Percentiles rank a stretch among this genome's conserved stretches.
Evolutionary conservation across 2,797 vertebrate species (phyloP).

Genomic region (Chaenodraco wilsoni): DNA sequence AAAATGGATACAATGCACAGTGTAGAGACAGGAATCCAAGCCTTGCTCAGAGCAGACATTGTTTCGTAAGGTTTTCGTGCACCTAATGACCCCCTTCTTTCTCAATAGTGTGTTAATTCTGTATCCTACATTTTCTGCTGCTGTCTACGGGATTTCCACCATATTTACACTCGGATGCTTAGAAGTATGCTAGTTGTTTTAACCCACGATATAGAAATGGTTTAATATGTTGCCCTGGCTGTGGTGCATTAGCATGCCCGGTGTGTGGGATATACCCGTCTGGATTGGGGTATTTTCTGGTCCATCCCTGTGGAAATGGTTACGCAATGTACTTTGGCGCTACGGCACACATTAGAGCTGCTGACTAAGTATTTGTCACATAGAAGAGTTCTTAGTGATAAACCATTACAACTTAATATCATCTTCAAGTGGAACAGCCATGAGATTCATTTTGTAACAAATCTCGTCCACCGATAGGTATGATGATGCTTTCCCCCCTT

Average conservation of each 20-base stretch:
- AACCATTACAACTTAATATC: neutral
- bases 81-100: neutral
- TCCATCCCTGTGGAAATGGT: conserved; percentile 43
- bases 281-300: conserved; percentile 46
- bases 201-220: neutral
- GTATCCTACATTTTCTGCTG: neutral
- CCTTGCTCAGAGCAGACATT: neutral
- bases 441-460: neutral
- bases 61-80: neutral
- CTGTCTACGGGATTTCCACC: neutral
- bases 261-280: conserved; percentile 50
- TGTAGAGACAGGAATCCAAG: neutral
- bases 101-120: neutral
- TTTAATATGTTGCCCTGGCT: neutral
- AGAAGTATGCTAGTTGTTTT: neutral
- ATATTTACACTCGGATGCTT: neutral
- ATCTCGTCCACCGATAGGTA: neutral
- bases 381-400: neutral
- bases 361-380: conserved; percentile 46
- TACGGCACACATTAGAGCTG: conserved; percentile 22
- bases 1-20: too few relatives aligned
- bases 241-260: conserved; percentile 13
- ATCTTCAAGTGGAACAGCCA: neutral
- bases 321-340: conserved; percentile 42
- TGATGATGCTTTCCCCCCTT: neutral